phyloP scores from a whole-genome alignment of 92 coral and sea anemone species.

The Umimayanthus kanabou region DNA sequence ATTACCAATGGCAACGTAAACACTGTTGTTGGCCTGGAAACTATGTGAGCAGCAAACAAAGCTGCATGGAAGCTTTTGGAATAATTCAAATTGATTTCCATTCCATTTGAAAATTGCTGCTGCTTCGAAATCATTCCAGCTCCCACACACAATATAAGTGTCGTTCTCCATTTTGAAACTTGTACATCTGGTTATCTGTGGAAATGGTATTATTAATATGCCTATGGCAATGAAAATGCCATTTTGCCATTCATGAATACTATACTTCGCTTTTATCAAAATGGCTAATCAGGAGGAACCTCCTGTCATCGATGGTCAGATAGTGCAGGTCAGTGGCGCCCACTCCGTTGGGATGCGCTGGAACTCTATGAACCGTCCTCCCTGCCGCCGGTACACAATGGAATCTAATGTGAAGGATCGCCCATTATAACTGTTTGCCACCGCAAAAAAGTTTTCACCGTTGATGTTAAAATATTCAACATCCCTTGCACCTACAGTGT shows the following conservation, averaged over 20 bases:
- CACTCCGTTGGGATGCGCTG: not conserved
- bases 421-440: not conserved
- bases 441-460: not conserved
- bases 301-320: not conserved
- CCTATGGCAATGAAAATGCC: not conserved
- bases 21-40: conserved; percentile 7
- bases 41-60: not conserved
- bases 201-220: not conserved
- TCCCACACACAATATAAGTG: not conserved
- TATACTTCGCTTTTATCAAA: not conserved
- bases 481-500: not conserved
- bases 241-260: not conserved
- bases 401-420: not conserved
- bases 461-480: not conserved
- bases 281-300: not conserved
- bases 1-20: not conserved
- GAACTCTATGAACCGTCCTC: not conserved
- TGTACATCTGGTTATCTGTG: not conserved
- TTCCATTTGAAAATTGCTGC: not conserved
- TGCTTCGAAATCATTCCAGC: not conserved
- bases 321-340: not conserved
- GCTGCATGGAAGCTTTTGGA: not conserved
- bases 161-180: not conserved
- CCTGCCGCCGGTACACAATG: not conserved
- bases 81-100: not conserved